Conservation (phyloP, 2,888 invertebrate species). For the Eilema griseolum region DNA sequence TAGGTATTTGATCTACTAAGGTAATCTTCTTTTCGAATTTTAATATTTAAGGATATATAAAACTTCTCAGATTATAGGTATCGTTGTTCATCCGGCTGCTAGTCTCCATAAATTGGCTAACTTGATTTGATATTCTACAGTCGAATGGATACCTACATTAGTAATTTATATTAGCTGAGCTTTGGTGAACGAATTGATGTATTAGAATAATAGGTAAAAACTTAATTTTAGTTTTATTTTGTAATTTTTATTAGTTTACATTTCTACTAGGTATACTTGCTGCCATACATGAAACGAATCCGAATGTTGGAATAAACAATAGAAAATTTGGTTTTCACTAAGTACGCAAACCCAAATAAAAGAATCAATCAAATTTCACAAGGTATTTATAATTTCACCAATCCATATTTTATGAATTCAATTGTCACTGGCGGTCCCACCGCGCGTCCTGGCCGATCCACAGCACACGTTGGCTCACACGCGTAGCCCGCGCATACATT, state of each 20-base stretch:
- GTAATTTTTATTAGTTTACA: no score
- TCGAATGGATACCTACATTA: no score
- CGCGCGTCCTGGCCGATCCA: slow-evolving; percentile 33
- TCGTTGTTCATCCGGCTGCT: no score
- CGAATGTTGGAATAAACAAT: not conserved
- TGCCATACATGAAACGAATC: no score
- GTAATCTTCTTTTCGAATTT: no score
- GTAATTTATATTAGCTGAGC: not conserved
- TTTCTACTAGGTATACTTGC: not conserved
- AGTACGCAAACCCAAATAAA: not conserved
- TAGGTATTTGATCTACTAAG: not conserved
- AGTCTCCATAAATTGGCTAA: no score
- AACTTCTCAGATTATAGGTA: no score
- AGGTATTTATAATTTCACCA: slow-evolving; percentile 15
- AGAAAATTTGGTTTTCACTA: not conserved
- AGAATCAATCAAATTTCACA: not conserved
- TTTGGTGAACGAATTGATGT: not conserved
- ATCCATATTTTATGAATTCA: slow-evolving; percentile 37
- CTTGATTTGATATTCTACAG: no score
- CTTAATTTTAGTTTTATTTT: no score
- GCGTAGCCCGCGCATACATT: slow-evolving; percentile 76
- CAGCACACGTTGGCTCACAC: slow-evolving; percentile 59
- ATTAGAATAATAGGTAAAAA: no score
- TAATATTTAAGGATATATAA: no score
- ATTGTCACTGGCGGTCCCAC: slow-evolving; percentile 42